These are phyloP conservation scores for Calameuta filiformis DNA, from an alignment of 2,888 invertebrate species.

Conservation along the genomic window DNA sequence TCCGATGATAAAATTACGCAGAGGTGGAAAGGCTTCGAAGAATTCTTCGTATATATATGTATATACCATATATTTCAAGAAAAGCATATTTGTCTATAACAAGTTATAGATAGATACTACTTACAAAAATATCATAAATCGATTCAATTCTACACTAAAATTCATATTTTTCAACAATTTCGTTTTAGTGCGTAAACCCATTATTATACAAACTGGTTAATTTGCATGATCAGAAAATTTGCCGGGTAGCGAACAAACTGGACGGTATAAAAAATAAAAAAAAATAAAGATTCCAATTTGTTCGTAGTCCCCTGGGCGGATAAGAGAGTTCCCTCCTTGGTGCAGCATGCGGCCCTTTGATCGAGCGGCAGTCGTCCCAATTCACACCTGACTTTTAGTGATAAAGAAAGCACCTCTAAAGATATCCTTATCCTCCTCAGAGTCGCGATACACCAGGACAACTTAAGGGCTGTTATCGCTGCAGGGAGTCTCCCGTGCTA, in stretches of 20 bases:
- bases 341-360: conserved; percentile 33
- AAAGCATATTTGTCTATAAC: not conserved
- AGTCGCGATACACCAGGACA: not conserved
- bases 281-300: conserved; percentile 29
- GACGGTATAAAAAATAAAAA: not conserved
- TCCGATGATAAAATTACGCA: not conserved
- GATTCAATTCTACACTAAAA: not conserved
- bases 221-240: not conserved
- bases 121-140: not conserved
- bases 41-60: not conserved
- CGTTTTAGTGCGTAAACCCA: not conserved
- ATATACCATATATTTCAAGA: not conserved
- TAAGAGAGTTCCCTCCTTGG: not conserved
- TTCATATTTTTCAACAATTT: not conserved
- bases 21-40: not conserved
- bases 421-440: conserved; percentile 45
- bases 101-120: not conserved
- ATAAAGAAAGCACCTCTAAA: conserved; percentile 46
- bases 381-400: conserved; percentile 55
- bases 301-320: conserved; percentile 17
- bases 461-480: conserved; percentile 40
- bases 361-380: conserved; percentile 38
- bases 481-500: conserved; percentile 37
- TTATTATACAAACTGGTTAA: not conserved
- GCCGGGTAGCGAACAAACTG: not conserved